Base-by-base conservation (phyloP, 2,113 vertebrate genomes). In the Pterocles burchelli region DNA sequence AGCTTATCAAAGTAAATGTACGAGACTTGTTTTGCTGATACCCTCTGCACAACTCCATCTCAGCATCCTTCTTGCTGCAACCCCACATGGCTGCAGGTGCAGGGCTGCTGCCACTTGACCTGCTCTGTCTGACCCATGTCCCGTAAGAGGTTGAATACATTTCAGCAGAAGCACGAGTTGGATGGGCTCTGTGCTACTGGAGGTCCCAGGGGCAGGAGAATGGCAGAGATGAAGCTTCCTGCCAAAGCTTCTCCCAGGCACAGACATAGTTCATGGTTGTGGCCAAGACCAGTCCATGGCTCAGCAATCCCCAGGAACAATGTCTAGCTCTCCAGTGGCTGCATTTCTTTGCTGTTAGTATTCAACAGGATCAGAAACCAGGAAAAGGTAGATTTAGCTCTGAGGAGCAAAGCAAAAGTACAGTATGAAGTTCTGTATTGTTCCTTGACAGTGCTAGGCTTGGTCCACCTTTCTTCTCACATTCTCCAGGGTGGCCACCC, bases 391-490 rank as follows among this genome's bases (percentile, higher is more conserved):
- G 62, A 68, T 48, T 79, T 88, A n/a, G 12, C 15, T 65, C 36
- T 29, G 19, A 76, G 8, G 11, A 80, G 4, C 41, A 45, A 85
- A 63, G 29, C 10, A 33, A 66, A 88, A 2, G 3, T 14, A n/a
- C 28, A 33, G 7, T 9, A 15, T 17, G 38, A 80, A 65, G 7
- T 26, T 73, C 54, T 65, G 17, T 10, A 15, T 0, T 0, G 57
- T 12, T 63, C 10, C 22, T 73, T 80, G 36, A 8, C 51, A 80
- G 12, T 1, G 3, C 16, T 51, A 45, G 36, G 76, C 29, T 13
- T 65, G 24, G 31, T 45, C 6, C 5, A 31, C 6, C 24, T 58
- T 83, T 63, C 17, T 43, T 52, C 43, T 71, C 17, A 46, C 2
- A 4, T 19, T 70, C 4, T 93, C n/a, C 66, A 22, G 4, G 3